phyloP scores from a whole-genome alignment of 2,888 invertebrate genomes.

The Volucella zonaria region DNA sequence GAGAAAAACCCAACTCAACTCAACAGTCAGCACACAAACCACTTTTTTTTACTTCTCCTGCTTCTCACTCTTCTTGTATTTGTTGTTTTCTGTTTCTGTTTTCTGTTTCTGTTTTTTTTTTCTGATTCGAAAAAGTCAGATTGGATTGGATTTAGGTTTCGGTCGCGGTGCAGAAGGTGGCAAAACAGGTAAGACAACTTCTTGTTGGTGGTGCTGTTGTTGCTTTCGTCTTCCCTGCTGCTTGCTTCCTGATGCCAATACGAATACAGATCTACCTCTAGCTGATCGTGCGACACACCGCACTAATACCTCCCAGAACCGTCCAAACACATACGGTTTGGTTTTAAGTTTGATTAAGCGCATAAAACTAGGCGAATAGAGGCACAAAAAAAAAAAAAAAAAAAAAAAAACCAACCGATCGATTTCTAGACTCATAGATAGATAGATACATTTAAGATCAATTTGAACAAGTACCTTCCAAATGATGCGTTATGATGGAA shows the following conservation, averaged over 20 bases:
- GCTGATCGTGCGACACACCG: constrained; percentile 63
- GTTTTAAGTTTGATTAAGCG: constrained; percentile 3
- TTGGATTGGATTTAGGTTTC: constrained; percentile 73
- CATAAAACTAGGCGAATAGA: constrained; percentile 32
- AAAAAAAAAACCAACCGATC: constrained; percentile 3
- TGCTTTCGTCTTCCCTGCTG: not conserved
- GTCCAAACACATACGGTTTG: constrained; percentile 43
- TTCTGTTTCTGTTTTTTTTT: constrained; percentile 17
- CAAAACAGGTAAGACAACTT: constrained; percentile 73
- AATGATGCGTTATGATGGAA: constrained; percentile 69
- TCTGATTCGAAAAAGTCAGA: constrained; percentile 42
- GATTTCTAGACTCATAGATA: constrained; percentile 36
- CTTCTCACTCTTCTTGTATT: not conserved
- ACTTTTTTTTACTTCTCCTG: constrained; percentile 38
- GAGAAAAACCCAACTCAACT: constrained; percentile 41
- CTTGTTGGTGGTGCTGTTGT: constrained; percentile 55
- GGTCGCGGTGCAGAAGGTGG: constrained; percentile 66
- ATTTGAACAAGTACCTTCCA: constrained; percentile 61
- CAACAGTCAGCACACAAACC: constrained; percentile 52
- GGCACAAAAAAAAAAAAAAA: constrained; percentile 6
- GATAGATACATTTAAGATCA: constrained; percentile 15
- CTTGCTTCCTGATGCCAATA: too few relatives aligned
- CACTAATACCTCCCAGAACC: constrained; percentile 27
- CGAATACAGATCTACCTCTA: too few relatives aligned
- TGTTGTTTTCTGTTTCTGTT: not conserved